Conservation (phyloP, 2,888 invertebrate species). For the Hyles lineata region DNA sequence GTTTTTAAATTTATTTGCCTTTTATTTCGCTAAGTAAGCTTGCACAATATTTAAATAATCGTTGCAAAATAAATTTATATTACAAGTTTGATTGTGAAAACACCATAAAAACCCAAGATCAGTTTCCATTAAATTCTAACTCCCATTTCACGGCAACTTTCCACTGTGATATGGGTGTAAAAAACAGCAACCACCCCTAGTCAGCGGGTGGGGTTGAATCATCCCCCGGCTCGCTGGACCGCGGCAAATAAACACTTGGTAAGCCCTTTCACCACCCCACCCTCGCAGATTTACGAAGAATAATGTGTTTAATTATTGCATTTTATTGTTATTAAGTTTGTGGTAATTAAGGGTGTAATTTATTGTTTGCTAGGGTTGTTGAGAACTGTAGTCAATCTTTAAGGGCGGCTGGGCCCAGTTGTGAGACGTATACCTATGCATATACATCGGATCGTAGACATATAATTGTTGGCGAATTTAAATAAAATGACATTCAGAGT, state of each 20-base stretch:
- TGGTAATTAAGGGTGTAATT: not conserved
- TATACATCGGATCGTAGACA: too few species aligned
- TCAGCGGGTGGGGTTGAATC: conserved; percentile 1
- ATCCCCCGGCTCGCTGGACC: conserved; percentile 6
- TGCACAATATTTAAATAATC: too few species aligned
- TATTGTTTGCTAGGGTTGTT: not conserved
- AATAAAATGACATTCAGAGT: too few species aligned
- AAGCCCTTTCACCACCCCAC: conserved; percentile 10
- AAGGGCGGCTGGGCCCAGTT: too few species aligned
- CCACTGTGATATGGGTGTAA: not conserved
- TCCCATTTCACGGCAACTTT: conserved; percentile 19
- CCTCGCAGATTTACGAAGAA: conserved; percentile 27
- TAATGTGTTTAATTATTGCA: conserved; percentile 32
- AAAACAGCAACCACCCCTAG: conserved; percentile 4
- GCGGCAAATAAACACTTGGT: conserved; percentile 18
- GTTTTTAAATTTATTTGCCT: too few species aligned
- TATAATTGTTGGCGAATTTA: too few species aligned
- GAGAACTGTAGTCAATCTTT: not conserved
- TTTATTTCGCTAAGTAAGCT: too few species aligned
- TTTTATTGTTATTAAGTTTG: conserved; percentile 20
- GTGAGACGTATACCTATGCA: too few species aligned
- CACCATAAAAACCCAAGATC: not conserved
- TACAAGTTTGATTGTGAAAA: too few species aligned
- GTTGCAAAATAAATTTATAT: too few species aligned
- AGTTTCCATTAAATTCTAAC: conserved; percentile 18